phyloP scores from a whole-genome alignment of 2,888 invertebrate genomes.

The Melinaea marsaeus region DNA sequence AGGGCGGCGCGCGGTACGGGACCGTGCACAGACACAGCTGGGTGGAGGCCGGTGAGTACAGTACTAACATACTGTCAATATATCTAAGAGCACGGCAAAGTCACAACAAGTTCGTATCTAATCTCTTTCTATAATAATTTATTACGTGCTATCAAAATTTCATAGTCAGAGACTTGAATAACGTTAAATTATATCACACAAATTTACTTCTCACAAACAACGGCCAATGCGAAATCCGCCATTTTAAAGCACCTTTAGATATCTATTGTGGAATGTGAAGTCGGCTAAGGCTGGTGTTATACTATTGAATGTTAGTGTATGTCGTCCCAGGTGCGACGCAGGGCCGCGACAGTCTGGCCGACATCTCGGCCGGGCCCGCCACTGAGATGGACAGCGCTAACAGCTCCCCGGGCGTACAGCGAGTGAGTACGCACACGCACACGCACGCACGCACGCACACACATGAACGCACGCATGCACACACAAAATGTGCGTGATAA shows the following conservation, averaged over 20 bases:
- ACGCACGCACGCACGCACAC: not conserved
- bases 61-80: not conserved
- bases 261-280: too few species aligned
- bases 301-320: too few species aligned
- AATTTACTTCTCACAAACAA: too few species aligned
- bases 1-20: slow-evolving; percentile 80
- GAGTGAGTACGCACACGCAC: slow-evolving; percentile 68
- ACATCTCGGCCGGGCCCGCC: slow-evolving; percentile 81
- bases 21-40: slow-evolving; percentile 85
- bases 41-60: slow-evolving; percentile 79
- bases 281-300: too few species aligned
- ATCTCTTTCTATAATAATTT: not conserved
- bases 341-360: slow-evolving; percentile 83
- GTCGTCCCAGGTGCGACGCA: slow-evolving; percentile 59
- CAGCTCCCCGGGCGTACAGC: slow-evolving; percentile 91
- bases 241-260: too few species aligned
- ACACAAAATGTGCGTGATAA: not conserved
- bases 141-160: not conserved
- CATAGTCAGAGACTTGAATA: too few species aligned
- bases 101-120: not conserved
- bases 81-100: too few species aligned
- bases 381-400: slow-evolving; percentile 92
- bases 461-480: not conserved
- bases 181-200: too few species aligned
- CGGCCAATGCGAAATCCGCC: too few species aligned